Percentiles rank a stretch among this genome's conserved stretches.
Conservation (phyloP, 1,140 invertebrate genomes). For the Cydia fagiglandana region DNA sequence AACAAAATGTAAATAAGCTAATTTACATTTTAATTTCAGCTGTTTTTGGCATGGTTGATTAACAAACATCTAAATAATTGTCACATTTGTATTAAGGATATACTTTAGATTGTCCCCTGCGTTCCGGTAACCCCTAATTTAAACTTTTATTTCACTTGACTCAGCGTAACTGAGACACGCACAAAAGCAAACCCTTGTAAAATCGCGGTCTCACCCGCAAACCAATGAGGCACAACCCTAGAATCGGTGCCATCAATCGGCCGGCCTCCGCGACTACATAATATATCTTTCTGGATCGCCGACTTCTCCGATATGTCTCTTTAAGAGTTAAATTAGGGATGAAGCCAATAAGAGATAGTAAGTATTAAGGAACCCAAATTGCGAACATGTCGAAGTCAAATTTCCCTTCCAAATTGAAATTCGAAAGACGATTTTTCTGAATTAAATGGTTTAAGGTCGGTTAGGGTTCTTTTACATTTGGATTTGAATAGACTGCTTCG, state of each 20-base stretch:
- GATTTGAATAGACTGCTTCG: not conserved
- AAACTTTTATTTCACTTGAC: not conserved
- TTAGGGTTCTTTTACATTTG: not conserved
- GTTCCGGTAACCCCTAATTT: not conserved
- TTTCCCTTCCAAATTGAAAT: slow-evolving; percentile 16
- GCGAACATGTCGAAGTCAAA: slow-evolving; percentile 41
- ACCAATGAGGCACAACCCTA: slow-evolving; percentile 53
- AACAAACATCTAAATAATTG: too few relatives aligned
- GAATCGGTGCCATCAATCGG: slow-evolving; percentile 61
- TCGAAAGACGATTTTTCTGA: slow-evolving; percentile 2
- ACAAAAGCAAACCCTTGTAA: slow-evolving; percentile 6
- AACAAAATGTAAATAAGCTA: too few relatives aligned
- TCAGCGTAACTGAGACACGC: not conserved
- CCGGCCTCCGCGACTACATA: slow-evolving; percentile 49
- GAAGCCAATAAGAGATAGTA: slow-evolving; percentile 60
- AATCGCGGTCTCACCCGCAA: slow-evolving; percentile 39
- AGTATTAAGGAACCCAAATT: slow-evolving; percentile 50
- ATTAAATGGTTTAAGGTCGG: not conserved
- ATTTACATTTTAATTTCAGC: too few relatives aligned
- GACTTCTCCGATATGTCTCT: slow-evolving; percentile 57
- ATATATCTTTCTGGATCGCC: slow-evolving; percentile 60
- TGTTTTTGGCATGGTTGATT: too few relatives aligned
- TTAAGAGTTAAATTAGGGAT: slow-evolving; percentile 70
- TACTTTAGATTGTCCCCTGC: not conserved
- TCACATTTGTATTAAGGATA: too few relatives aligned